These are phyloP conservation scores for Biston stratarius DNA, from an alignment of 2,888 invertebrate species.

Conservation along the genomic window DNA sequence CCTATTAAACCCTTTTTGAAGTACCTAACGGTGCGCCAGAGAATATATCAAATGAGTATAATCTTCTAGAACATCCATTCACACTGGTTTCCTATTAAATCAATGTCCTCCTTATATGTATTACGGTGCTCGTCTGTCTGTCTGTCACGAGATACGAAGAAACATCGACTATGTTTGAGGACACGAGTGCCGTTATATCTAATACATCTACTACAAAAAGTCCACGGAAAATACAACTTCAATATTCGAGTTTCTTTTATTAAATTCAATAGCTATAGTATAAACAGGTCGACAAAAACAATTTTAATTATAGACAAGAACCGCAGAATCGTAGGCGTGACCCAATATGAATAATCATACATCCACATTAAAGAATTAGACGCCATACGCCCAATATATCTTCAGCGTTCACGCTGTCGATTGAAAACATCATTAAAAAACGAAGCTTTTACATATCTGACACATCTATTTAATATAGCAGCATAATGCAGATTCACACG, in stretches of 20 bases:
- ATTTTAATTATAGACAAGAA: constrained; percentile 49
- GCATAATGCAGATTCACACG: constrained; percentile 84
- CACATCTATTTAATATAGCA: constrained; percentile 71
- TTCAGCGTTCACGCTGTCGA: constrained; percentile 67
- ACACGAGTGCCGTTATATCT: constrained; percentile 40
- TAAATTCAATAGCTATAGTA: constrained; percentile 1
- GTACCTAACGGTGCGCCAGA: constrained; percentile 37
- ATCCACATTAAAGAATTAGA: constrained; percentile 77
- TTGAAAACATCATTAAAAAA: constrained; percentile 71
- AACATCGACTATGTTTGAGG: constrained; percentile 51
- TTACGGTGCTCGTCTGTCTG: constrained; percentile 56
- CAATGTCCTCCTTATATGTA: constrained; percentile 76
- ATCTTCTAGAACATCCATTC: constrained; percentile 62
- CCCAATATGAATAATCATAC: constrained; percentile 72
- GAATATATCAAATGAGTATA: constrained; percentile 63
- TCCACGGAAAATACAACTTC: too few species aligned
- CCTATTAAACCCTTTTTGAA: constrained; percentile 24
- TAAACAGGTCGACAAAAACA: constrained; percentile 33
- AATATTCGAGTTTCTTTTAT: background rate
- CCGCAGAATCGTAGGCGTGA: constrained; percentile 73
- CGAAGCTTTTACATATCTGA: constrained; percentile 69
- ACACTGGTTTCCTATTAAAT: constrained; percentile 69
- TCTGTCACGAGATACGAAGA: constrained; percentile 65
- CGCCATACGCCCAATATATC: constrained; percentile 77
- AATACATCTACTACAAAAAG: background rate